Conservation (phyloP, 2,113 vertebrate genomes). For the Pyxicephalus adspersus region DNA sequence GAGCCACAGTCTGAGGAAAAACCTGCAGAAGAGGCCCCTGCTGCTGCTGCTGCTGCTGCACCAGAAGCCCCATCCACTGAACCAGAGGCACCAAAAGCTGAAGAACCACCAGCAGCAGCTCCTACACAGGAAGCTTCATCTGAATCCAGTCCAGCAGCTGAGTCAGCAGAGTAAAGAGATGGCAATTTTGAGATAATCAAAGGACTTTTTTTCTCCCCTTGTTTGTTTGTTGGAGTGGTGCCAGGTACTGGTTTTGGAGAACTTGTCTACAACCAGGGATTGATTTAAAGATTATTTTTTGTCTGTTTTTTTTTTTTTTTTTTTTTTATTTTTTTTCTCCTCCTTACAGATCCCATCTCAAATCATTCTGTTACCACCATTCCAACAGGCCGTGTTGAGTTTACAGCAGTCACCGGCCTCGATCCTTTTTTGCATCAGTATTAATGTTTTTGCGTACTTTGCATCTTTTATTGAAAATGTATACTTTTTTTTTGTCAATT, state of each 20-base stretch:
- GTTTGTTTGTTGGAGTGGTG: conserved; percentile 89
- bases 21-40: conserved; percentile 63
- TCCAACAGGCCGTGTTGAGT: conserved; percentile 79
- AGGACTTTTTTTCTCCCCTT: conserved; percentile 79
- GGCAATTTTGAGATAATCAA: conserved; percentile 72
- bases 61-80: conserved; percentile 67
- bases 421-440: conserved; percentile 88
- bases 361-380: conserved; percentile 81
- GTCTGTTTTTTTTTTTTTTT: conserved; percentile 67
- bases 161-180: conserved; percentile 77
- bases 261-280: conserved; percentile 94
- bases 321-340: conserved; percentile 64
- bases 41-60: conserved; percentile 51
- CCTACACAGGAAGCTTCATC: conserved; percentile 75
- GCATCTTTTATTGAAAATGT: conserved; percentile 83
- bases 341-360: conserved; percentile 82
- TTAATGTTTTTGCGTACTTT: conserved; percentile 82
- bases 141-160: conserved; percentile 80
- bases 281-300: conserved; percentile 85
- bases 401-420: conserved; percentile 73
- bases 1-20: conserved; percentile 65
- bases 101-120: conserved; percentile 73
- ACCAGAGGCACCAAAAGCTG: conserved; percentile 73
- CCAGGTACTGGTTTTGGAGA: conserved; percentile 90
- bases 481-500: conserved; percentile 78